Conservation (phyloP, 2,113 vertebrate genomes). For the Ursus arctos region DNA sequence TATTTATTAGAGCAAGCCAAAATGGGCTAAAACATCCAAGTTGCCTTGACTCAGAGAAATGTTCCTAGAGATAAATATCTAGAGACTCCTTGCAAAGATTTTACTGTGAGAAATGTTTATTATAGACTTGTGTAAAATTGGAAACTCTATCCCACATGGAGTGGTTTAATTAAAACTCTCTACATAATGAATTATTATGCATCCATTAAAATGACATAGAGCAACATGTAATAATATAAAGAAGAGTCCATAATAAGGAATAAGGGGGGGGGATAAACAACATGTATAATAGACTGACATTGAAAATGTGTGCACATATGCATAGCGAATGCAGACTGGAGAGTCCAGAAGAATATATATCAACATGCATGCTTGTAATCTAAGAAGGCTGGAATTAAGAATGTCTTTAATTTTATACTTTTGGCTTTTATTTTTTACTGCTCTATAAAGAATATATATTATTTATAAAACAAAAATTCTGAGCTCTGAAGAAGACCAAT, state of each 20-base stretch:
- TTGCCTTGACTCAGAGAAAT: not conserved
- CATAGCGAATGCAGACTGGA: rapidly evolving
- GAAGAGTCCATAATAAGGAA: not conserved
- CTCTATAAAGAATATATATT: not conserved
- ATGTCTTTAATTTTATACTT: conserved; percentile 36
- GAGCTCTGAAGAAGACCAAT: not conserved
- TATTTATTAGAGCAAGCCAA: not conserved
- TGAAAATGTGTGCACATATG: not conserved
- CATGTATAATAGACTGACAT: not conserved
- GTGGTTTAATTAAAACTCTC: not conserved
- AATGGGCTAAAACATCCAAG: not conserved
- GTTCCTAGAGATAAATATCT: not conserved
- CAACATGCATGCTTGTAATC: not conserved
- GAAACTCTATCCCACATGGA: not conserved
- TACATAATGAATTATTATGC: not conserved
- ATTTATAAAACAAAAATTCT: not conserved
- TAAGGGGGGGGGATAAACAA: not conserved
- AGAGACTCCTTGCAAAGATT: not conserved
- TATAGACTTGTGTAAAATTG: not conserved
- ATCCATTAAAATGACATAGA: not conserved
- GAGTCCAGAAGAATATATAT: not conserved
- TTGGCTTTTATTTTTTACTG: not conserved
- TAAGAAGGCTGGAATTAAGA: not conserved
- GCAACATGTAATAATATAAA: not conserved
- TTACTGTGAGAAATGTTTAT: conserved; percentile 4